Evolutionary conservation across 1,140 invertebrate genomes (phyloP), one percentile per base, ranked within the genome.

Genomic region (Drosophila albomicans): DNA sequence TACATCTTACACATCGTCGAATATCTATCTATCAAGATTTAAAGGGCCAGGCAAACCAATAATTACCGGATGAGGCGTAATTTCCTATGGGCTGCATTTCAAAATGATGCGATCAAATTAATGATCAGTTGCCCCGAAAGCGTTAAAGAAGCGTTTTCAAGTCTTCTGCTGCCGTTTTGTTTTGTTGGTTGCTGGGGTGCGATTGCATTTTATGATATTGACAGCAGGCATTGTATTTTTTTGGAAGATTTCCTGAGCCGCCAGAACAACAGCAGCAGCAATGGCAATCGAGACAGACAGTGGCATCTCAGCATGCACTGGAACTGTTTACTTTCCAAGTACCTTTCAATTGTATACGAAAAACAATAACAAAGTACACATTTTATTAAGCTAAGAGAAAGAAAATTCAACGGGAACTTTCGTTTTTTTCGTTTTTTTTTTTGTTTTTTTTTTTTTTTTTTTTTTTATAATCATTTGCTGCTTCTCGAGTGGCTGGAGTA

Each of bases 11-110:
- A 59, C 13, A 75, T 70, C 28, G 66, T 70, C 66, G 54, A 75
- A 75, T 70, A 88, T 88, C 73, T 69, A 88, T 88, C 79, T 82
- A 87, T 87, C 82, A 88, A 87, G 82, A 87, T 79, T 65, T 71
- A 67, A 25, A 81, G 73, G 67, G 72, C 57, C 66, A 38, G 81
- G 58, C 41, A 79, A 79, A 87, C 86, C 85, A 89, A 89, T 88
- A 88, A 88, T 88, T 88, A 88, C 85, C 85, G 85, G 85, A 88
- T 88, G 85, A 79, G 69, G 45, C 77, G 75, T 88, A 85, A 88
- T 89, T 89, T 85, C 81, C 78, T 81, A 85, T 75, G 78, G 66
- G 63, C 78, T 82, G 75, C 77, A 75, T 82, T 81, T 85, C 69
- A 84, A 74, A 87, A 88, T 77, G 74, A 76, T 66, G 73, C 80